Evolutionary conservation across 2,888 invertebrate genomes (phyloP), one percentile per base, ranked within the genome.

Genomic region (Liposcelis brunnea): DNA sequence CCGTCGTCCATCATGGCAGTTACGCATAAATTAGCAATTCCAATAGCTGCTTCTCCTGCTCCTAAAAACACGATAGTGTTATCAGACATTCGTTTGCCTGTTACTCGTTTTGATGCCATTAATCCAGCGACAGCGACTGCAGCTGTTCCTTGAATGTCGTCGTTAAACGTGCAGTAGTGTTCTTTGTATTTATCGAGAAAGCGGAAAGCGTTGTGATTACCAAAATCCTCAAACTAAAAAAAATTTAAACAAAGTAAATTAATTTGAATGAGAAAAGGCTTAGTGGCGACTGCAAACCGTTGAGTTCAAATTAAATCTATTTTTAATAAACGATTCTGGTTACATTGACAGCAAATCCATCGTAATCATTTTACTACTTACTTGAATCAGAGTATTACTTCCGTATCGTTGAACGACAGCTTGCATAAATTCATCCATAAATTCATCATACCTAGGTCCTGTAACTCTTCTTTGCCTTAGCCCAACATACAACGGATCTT

Each of bases 141-240:
- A 2, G 97, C 97, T 0, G 95, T 93, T 53, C 95, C 93, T 65
- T 97, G 95, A 58, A 98, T 98, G 59, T 98, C 98, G 59, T 98
- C 98, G 64, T 98, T 98, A 65, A 98, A 98, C 16, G 94, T 94
- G 64, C 97, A 97, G 63, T 91, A 97, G 52, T 75, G 74, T 57
- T 82, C 68, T 49, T 90, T 74, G 66, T 94, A 98, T 64, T 85
- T 90, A 57, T 84, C 83, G 48, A 98, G 68, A 51, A 95, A 77
- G 38, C 86, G 75, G 65, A 93, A 94, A n/a, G 98, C 98, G 68
- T 98, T 97, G 56, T 80, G 76, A 57, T 95, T 87, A 34, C 89
- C 97, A 64, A 98, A 98, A 65, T 98, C 98, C 70, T 98, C 97
- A 63, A 93, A 94, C 75, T 93, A 75, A 43, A 78, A 59, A 48